A percentile compares a stretch with the other conserved stretches of the same genome.
These are phyloP conservation scores for Crocodylus rhombifer DNA, from an alignment of 2,797 vertebrate species.

Conservation along the genomic window DNA sequence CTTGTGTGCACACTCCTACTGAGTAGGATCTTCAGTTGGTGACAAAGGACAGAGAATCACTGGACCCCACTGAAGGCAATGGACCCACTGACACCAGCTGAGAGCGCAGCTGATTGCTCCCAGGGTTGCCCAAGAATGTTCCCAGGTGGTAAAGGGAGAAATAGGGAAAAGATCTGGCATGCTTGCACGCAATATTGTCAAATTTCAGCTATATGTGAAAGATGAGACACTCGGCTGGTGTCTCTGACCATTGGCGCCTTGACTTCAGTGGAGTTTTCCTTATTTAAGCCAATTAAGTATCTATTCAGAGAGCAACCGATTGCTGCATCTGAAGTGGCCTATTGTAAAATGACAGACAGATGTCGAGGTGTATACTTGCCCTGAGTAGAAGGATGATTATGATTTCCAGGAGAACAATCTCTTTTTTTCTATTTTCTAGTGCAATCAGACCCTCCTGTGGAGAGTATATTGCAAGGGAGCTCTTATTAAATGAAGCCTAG, in stretches of 20 bases:
- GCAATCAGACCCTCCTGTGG: not conserved
- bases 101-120: too few species aligned
- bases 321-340: not conserved
- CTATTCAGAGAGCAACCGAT: not conserved
- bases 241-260: too few species aligned
- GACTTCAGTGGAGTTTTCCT: not conserved
- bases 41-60: too few species aligned
- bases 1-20: too few species aligned
- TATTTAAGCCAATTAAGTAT: not conserved
- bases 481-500: not conserved
- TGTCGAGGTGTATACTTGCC: not conserved
- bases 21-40: too few species aligned
- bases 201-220: too few species aligned
- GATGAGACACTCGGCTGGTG: not conserved
- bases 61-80: too few species aligned
- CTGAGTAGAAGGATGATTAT: too few species aligned
- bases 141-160: not conserved
- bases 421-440: not conserved
- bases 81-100: not conserved
- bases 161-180: not conserved
- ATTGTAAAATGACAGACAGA: not conserved
- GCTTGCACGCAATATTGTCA: not conserved
- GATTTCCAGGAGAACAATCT: too few species aligned
- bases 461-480: not conserved
- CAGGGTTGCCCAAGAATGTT: not conserved